phyloP scores from a whole-genome alignment of 2,888 invertebrate genomes.

The Drosophila kokeensis region DNA sequence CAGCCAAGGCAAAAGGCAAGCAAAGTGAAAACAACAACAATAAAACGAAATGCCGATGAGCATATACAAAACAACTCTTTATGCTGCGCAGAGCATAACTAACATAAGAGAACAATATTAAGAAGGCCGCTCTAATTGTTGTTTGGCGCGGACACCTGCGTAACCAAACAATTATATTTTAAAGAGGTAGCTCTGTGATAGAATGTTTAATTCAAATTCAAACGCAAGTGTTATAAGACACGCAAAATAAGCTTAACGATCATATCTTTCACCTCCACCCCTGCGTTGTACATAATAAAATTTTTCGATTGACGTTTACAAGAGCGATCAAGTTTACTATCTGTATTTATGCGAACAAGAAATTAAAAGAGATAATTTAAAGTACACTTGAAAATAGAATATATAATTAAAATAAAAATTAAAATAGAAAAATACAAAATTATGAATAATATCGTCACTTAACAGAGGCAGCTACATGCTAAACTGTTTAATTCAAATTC shows the following conservation, averaged over 20 bases:
- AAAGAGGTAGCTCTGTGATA: no score
- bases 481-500: background rate
- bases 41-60: no score
- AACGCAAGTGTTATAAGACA: conserved; percentile 5
- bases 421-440: background rate
- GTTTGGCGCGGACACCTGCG: no score
- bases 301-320: conserved; percentile 19
- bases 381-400: conserved; percentile 63
- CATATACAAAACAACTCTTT: no score
- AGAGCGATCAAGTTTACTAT: conserved; percentile 15
- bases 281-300: background rate
- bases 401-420: conserved; percentile 54
- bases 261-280: background rate
- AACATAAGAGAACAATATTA: no score
- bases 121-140: no score
- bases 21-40: no score
- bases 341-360: conserved; percentile 34
- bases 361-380: conserved; percentile 24
- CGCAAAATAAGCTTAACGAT: conserved; percentile 6
- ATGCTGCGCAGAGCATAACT: no score
- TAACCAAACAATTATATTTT: no score
- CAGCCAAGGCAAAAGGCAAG: no score
- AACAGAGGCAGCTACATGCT: background rate
- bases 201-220: background rate
- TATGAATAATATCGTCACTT: background rate